Evolutionary conservation across 2,797 vertebrate species (phyloP).

Genomic region (Mormyrus proboscirostris): DNA sequence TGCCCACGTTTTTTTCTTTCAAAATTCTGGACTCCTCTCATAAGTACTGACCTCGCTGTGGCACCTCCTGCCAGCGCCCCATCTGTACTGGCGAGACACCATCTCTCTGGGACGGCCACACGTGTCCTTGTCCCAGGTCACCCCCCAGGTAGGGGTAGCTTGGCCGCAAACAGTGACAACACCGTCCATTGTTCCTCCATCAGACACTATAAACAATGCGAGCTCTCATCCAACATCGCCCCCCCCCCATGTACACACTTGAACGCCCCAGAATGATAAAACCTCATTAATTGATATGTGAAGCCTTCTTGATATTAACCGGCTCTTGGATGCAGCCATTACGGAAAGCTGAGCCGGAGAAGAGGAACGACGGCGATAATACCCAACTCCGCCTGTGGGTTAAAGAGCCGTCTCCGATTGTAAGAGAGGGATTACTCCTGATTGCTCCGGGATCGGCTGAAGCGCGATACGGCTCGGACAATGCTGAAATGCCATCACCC

Average conservation of each 20-base stretch:
- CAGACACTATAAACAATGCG: conserved; percentile 13
- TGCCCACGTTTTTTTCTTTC: background rate
- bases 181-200: conserved; percentile 26
- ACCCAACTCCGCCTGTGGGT: background rate
- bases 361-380: background rate
- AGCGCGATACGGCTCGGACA: conserved; percentile 6
- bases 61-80: background rate
- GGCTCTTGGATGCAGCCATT: background rate
- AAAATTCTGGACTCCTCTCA: background rate
- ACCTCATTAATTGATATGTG: conserved; percentile 18
- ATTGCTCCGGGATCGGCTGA: conserved; percentile 15
- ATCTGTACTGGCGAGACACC: background rate
- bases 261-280: background rate
- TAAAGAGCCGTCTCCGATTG: background rate
- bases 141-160: background rate
- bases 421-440: conserved; percentile 19
- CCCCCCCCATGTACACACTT: background rate
- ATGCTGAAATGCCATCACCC: background rate
- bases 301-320: background rate
- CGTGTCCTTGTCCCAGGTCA: background rate
- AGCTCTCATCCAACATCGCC: background rate
- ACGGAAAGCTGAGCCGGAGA: background rate
- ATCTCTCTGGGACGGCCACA: background rate
- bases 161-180: conserved; percentile 3
- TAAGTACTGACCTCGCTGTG: background rate